Conservation (phyloP, 2,113 vertebrate species). For the Cardinalis cardinalis region DNA sequence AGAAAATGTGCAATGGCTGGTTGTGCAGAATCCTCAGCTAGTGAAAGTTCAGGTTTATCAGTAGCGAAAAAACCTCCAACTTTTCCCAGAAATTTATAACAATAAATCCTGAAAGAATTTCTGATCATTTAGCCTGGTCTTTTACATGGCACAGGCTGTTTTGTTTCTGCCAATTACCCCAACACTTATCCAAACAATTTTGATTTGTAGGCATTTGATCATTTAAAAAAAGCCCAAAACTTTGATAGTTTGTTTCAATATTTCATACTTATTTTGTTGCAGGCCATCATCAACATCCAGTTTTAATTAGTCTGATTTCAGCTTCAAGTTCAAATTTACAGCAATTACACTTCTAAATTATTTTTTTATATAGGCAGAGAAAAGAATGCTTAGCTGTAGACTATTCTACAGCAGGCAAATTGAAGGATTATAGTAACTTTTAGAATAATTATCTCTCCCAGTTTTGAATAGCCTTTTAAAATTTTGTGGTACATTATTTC, state of each 20-base stretch:
- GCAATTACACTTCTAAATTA: not conserved
- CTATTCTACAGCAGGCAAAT: not conserved
- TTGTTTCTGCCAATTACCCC: not conserved
- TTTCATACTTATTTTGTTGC: not conserved
- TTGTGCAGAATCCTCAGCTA: not conserved
- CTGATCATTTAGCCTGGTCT: not conserved
- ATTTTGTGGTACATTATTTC: not conserved
- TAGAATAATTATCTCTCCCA: not conserved
- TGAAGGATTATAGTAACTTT: not conserved
- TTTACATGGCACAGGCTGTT: not conserved
- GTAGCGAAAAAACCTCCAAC: not conserved
- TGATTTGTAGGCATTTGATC: not conserved
- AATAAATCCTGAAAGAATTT: not conserved
- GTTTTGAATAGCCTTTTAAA: not conserved
- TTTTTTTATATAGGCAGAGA: not conserved
- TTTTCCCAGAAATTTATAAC: not conserved
- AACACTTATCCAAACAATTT: not conserved
- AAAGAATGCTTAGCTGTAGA: not conserved
- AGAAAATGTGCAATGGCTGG: not conserved
- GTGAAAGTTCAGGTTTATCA: not conserved
- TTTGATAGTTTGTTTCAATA: not conserved
- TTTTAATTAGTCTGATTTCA: not conserved
- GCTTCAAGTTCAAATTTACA: not conserved
- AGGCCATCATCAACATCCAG: not conserved
- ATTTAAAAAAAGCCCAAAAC: fast-evolving